Conservation (phyloP, 2,113 vertebrate genomes). For the Alligator mississippiensis region DNA sequence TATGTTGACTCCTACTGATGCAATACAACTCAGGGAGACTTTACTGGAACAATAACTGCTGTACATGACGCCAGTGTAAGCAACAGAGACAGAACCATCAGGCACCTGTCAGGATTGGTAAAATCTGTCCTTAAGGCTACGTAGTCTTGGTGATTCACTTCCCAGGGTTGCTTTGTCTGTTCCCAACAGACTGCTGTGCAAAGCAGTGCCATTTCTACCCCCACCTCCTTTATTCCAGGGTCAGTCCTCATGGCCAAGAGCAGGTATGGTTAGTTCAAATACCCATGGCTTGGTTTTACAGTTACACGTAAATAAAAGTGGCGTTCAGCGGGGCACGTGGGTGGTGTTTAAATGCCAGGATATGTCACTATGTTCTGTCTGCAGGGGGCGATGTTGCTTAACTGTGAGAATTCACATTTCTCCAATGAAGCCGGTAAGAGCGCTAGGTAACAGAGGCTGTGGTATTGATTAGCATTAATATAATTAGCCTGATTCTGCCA, state of each 20-base stretch:
- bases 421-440: background rate
- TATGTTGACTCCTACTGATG: background rate
- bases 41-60: background rate
- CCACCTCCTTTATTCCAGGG: conserved; percentile 1
- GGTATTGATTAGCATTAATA: background rate
- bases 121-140: background rate
- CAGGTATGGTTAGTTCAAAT: background rate
- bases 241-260: background rate
- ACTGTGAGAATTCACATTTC: background rate
- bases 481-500: background rate
- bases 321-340: conserved; percentile 25
- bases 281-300: background rate
- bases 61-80: background rate
- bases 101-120: background rate
- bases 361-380: conserved; percentile 40
- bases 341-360: conserved; percentile 38
- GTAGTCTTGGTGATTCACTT: background rate
- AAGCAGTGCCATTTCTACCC: background rate
- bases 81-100: background rate
- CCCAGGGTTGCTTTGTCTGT: background rate
- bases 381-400: background rate
- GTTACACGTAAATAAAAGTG: conserved; percentile 52
- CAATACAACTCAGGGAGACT: background rate
- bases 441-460: background rate
- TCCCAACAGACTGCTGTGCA: background rate